Evolutionary conservation across 2,888 invertebrate species (phyloP).

Genomic region (Sepioteuthis lessoniana): DNA sequence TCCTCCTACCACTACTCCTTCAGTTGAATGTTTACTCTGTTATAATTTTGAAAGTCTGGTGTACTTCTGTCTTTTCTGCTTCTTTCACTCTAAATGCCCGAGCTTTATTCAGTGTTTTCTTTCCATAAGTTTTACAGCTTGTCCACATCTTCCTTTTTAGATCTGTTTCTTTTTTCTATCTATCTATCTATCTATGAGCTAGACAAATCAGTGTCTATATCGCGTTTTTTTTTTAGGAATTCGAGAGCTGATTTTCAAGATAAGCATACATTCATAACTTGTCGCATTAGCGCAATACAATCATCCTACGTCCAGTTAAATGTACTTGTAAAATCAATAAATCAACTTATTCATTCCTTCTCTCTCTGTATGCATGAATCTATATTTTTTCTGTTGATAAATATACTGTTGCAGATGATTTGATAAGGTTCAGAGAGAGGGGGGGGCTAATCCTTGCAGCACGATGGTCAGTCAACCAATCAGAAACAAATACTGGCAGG

Average conservation of each 20-base stretch:
- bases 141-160: too few relatives aligned
- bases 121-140: too few relatives aligned
- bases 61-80: too few relatives aligned
- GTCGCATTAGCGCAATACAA: background rate
- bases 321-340: background rate
- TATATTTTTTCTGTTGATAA: background rate
- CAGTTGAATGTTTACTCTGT: too few relatives aligned
- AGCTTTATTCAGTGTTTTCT: too few relatives aligned
- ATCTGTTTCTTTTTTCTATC: background rate
- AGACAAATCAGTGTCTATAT: background rate
- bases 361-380: background rate
- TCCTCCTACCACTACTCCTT: too few relatives aligned
- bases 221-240: background rate
- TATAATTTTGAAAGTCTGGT: too few relatives aligned
- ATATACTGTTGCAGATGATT: background rate
- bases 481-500: background rate
- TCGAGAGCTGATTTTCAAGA: background rate
- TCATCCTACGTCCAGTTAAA: background rate
- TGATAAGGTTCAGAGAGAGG: background rate
- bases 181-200: too few relatives aligned
- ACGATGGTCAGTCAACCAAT: background rate
- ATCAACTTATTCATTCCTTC: background rate
- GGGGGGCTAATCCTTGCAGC: background rate
- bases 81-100: too few relatives aligned
- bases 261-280: background rate